Base-by-base conservation (phyloP, 2,888 invertebrate species). In the Dascillus cervinus region DNA sequence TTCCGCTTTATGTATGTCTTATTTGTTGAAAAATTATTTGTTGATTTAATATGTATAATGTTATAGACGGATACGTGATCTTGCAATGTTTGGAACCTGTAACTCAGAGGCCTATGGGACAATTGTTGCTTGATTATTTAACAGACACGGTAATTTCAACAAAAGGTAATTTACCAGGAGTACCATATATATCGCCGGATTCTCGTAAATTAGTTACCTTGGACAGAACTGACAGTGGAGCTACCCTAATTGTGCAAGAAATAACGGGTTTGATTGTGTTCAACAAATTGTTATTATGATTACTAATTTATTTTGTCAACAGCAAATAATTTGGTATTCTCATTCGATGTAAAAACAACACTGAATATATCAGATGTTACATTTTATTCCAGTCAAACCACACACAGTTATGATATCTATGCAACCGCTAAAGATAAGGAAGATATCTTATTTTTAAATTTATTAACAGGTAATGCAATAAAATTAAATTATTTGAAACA, bases 321-420 rank as follows among this genome's bases (percentile, higher is more conserved):
- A 78, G 78, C 71, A 23, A 68, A 64, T 45, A 82, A 82, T 26
- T 62, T 83, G 35, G 70, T 72, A 46, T 81, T 82, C 52, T 67
- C 73, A 15, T 83, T 82, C 58, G 82, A 83, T 50, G 82, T 83
- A 31, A 80, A 79, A 60, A 82, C 83, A 4, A 79, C 79, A 3
- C 62, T 82, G 38, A 79, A 79, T 56, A 75, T 83, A 44, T 81
- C 80, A 47, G 79, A 79, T 51, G 71, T 81, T 29, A 75, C 80
- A 3, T 83, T 82, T 58, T 81, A 78, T 60, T 79, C 82, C 1
- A 80, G 82, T 23, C 74, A 76, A 53, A 74, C 72, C 2, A 77
- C 76, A 11, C 79, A 80, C 53, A 79, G 81, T 36, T 83, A 82
- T 53, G 82, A 84, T 57, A 67, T 83, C 22, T 82, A 79, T 51